These are phyloP conservation scores for Pteronura brasiliensis DNA, from an alignment of 2,113 vertebrate species.

Conservation along the genomic window DNA sequence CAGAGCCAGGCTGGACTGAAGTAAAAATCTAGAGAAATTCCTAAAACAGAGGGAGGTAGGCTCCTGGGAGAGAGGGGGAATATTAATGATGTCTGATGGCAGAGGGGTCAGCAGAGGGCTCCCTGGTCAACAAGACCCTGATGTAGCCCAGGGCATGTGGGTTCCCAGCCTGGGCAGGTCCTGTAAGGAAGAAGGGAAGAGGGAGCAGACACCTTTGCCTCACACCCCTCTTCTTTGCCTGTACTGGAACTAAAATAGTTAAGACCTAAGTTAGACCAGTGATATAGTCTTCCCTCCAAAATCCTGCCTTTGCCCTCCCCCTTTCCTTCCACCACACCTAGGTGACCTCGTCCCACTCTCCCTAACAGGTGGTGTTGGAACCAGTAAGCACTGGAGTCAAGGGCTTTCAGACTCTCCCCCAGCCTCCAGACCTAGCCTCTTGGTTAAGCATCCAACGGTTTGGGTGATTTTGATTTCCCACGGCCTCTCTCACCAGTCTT, in stretches of 20 bases:
- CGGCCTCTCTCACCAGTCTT: constrained; percentile 24
- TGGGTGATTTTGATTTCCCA: constrained; percentile 46
- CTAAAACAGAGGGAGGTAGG: not conserved
- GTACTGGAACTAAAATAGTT: not conserved
- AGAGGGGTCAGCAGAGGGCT: not conserved
- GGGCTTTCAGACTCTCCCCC: not conserved
- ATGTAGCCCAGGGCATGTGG: not conserved
- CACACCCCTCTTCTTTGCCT: not conserved
- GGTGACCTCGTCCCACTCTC: not conserved
- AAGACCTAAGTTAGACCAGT: not conserved
- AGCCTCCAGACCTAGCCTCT: not conserved
- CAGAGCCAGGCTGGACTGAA: not conserved
- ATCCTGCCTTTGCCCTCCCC: not conserved
- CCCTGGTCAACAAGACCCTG: not conserved
- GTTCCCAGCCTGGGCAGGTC: not conserved
- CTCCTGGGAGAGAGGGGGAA: not conserved
- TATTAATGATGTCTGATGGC: not conserved
- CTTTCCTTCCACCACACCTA: not conserved
- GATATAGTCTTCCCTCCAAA: not conserved
- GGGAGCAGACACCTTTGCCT: not conserved
- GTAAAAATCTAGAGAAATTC: not conserved
- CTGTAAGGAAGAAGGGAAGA: not conserved
- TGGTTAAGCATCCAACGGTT: not conserved
- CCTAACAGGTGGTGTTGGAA: not conserved
- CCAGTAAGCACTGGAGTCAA: not conserved